A percentile compares a stretch with the other conserved stretches of the same genome.
Evolutionary conservation across 2,797 vertebrate genomes (phyloP).

Genomic region (Sphenopsis melanotis): DNA sequence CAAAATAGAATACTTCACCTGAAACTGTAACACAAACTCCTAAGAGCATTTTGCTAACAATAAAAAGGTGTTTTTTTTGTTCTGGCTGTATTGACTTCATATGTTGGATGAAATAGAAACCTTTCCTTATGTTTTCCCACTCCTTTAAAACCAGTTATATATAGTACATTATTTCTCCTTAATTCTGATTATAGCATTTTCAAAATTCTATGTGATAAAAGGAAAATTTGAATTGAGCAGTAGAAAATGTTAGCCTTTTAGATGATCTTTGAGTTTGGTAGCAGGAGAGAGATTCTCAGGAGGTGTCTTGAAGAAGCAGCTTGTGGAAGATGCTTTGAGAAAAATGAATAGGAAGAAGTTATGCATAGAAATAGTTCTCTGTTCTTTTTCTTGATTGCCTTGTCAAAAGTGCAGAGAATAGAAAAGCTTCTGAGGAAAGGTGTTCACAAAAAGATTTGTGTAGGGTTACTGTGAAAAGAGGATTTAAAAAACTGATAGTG

Average conservation of each 20-base stretch:
- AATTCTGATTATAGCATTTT: not conserved
- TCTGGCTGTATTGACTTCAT: not conserved
- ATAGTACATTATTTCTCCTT: not conserved
- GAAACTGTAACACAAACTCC: not conserved
- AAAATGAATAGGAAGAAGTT: not conserved
- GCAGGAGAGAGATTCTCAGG: not conserved
- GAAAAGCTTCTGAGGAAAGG: not conserved
- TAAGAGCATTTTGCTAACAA: not conserved
- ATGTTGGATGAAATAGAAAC: not conserved
- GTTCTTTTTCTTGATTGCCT: not conserved
- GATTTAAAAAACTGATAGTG: not conserved
- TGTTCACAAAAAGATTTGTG: not conserved
- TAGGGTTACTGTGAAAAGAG: not conserved
- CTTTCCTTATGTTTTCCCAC: not conserved
- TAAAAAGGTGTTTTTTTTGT: accelerated
- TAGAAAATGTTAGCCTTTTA: not conserved
- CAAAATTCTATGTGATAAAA: not conserved
- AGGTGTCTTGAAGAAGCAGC: not conserved
- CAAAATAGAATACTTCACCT: not conserved
- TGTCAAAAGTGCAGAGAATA: not conserved
- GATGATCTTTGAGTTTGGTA: not conserved
- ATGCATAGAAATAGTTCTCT: not conserved
- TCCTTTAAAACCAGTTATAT: not conserved
- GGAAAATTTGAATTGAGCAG: not conserved
- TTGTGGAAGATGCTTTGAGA: not conserved